Conservation (phyloP, 2,113 vertebrate species). For the Mellivora capensis region DNA sequence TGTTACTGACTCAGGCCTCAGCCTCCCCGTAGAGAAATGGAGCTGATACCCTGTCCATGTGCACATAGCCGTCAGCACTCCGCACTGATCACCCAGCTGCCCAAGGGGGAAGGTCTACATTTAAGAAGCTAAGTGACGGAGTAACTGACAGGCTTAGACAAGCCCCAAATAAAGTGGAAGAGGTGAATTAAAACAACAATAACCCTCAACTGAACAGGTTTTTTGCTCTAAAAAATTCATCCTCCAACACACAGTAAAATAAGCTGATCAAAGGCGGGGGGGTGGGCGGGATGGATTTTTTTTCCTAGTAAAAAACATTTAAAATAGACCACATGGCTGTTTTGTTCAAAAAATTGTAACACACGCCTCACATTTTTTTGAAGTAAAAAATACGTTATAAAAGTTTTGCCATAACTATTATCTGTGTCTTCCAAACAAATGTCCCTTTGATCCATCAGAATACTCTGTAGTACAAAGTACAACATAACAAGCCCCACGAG, state of each 20-base stretch:
- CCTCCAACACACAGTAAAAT: not conserved
- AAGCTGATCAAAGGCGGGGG: not conserved
- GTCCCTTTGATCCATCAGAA: not conserved
- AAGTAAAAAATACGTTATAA: not conserved
- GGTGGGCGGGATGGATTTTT: not conserved
- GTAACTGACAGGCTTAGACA: not conserved
- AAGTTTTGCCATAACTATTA: not conserved
- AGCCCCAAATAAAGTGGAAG: not conserved
- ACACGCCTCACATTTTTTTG: not conserved
- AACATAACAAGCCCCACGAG: not conserved
- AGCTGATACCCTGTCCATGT: not conserved
- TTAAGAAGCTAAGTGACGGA: not conserved
- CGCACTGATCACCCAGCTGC: rapidly evolving
- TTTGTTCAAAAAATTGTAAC: not conserved
- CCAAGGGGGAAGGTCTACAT: not conserved
- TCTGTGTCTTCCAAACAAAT: not conserved
- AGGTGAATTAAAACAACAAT: not conserved
- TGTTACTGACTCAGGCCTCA: not conserved
- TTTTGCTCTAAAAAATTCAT: not conserved
- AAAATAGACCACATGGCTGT: not conserved
- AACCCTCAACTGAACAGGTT: not conserved
- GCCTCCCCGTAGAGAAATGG: not conserved
- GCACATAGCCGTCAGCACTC: not conserved
- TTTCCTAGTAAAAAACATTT: not conserved
- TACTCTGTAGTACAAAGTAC: not conserved